Evolutionary conservation across 2,888 invertebrate species (phyloP).

Genomic region (Tipula unca): DNA sequence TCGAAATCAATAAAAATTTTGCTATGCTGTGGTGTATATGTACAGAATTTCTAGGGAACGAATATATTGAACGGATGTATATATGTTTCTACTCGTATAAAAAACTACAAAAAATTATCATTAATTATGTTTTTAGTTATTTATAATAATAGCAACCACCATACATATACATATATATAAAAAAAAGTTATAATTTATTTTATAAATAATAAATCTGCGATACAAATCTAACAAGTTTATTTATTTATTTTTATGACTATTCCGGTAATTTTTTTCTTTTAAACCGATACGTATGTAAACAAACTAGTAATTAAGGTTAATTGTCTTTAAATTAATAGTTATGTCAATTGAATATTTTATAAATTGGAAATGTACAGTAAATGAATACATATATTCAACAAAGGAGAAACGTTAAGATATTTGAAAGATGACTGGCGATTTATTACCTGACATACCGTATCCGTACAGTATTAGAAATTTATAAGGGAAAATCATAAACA

Average conservation of each 20-base stretch:
- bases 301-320: not conserved
- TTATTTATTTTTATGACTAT: not conserved
- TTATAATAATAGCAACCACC: not conserved
- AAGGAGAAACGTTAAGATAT: not conserved
- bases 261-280: not conserved
- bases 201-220: slow-evolving; percentile 4
- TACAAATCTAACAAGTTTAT: not conserved
- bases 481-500: not conserved
- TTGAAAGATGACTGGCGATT: not conserved
- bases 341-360: not conserved
- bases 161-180: too few relatives aligned
- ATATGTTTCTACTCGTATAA: too few relatives aligned
- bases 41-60: not conserved
- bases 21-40: too few relatives aligned
- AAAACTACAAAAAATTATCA: not conserved
- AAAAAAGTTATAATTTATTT: not conserved
- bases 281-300: not conserved
- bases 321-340: not conserved
- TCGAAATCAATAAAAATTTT: not conserved
- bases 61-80: not conserved
- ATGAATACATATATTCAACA: not conserved
- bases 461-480: not conserved
- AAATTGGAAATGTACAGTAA: not conserved
- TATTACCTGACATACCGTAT: not conserved
- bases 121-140: not conserved